Percentiles rank a stretch among this genome's conserved stretches.
Conservation (phyloP, 2,888 invertebrate species). For the Pristionchus mayeri region DNA sequence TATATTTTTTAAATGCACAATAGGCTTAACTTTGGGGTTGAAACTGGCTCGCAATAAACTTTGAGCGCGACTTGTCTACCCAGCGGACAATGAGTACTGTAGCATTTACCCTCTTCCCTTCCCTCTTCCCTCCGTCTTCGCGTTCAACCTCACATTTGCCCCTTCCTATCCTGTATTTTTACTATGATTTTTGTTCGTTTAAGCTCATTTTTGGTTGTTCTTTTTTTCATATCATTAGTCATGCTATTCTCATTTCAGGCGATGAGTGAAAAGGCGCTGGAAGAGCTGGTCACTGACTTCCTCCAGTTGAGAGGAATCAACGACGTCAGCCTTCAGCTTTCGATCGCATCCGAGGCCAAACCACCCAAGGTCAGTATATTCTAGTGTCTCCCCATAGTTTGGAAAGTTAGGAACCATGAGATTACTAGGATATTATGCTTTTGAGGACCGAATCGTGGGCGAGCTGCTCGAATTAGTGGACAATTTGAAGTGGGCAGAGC, state of each 20-base stretch:
- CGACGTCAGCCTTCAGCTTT: not conserved
- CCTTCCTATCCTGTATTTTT: no score
- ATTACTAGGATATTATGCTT: conserved; percentile 7
- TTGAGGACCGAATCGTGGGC: conserved; percentile 68
- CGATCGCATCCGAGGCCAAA: not conserved
- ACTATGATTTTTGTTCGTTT: not conserved
- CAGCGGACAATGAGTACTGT: no score
- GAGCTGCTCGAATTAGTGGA: conserved; percentile 69
- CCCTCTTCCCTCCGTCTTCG: not conserved
- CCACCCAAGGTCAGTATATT: not conserved
- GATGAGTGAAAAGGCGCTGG: conserved; percentile 21
- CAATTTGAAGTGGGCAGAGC: conserved; percentile 62
- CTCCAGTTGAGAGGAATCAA: conserved; percentile 41
- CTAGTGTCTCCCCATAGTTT: no score
- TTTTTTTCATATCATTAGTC: not conserved
- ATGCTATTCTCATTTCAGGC: not conserved
- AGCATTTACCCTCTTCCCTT: no score
- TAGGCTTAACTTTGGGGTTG: no score
- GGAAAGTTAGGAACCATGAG: no score
- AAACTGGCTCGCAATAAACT: no score
- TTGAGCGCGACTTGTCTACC: no score
- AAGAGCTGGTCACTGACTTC: conserved; percentile 43
- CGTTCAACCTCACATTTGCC: no score
- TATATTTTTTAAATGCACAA: no score
- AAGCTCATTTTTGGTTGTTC: not conserved